Percentiles rank a stretch among this genome's conserved stretches.
phyloP scores from a whole-genome alignment of 92 coral and sea anemone genomes.

The Scolanthus callimorphus region DNA sequence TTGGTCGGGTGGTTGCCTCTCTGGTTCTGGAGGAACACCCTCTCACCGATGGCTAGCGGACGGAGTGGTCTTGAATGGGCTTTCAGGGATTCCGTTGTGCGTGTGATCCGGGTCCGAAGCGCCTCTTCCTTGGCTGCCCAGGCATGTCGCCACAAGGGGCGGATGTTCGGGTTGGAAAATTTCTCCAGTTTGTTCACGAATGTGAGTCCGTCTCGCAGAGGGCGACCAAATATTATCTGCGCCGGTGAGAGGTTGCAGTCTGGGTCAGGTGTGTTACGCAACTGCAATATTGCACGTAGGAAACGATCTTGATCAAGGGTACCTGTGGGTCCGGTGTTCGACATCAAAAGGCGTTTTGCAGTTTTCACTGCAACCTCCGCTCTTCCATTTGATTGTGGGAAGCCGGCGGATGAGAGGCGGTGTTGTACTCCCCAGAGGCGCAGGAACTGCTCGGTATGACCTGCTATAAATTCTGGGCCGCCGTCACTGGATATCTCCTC shows the following conservation, averaged over 20 bases:
- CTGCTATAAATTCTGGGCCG: constrained; percentile 56
- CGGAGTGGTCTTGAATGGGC: too few relatives aligned
- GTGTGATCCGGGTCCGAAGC: too few relatives aligned
- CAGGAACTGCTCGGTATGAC: constrained; percentile 37
- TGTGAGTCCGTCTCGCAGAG: constrained; percentile 34
- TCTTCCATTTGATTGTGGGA: constrained; percentile 49
- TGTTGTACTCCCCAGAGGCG: too few relatives aligned
- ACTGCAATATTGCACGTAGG: constrained; percentile 31
- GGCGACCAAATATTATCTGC: constrained; percentile 31
- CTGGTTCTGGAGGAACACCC: constrained; percentile 46
- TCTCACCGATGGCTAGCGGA: constrained; percentile 20
- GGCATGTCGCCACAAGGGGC: constrained; percentile 39
- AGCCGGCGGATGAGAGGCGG: constrained; percentile 48
- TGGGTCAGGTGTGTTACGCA: constrained; percentile 41
- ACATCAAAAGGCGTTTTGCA: constrained; percentile 49
- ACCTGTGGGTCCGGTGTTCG: constrained; percentile 48
- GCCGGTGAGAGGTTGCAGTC: constrained; percentile 46
- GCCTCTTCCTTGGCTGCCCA: constrained; percentile 50
- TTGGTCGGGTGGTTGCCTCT: constrained; percentile 31
- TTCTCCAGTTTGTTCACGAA: constrained; percentile 43
- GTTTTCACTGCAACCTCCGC: constrained; percentile 51
- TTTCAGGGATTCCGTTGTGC: too few relatives aligned
- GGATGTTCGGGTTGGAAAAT: constrained; percentile 37
- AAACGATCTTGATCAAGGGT: constrained; percentile 46
- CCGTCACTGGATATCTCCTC: constrained; percentile 56